Percentiles rank a stretch among this genome's conserved stretches.
Conservation (phyloP, 2,113 vertebrate genomes). For the Noturus placidus region DNA sequence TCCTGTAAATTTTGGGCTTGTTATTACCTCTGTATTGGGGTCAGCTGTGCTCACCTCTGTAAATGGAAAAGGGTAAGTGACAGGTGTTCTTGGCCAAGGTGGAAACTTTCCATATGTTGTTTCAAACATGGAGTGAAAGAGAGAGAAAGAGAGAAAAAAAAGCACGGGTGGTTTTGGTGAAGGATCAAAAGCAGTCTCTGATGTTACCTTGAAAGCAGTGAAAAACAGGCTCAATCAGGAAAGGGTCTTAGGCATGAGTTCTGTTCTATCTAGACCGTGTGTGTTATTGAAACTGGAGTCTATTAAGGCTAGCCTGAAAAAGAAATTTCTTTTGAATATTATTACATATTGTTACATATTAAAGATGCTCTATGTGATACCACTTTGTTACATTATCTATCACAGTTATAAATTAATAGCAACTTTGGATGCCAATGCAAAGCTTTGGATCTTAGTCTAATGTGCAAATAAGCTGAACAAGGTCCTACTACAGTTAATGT, state of each 20-base stretch:
- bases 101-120: slow-evolving; percentile 61
- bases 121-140: slow-evolving; percentile 2
- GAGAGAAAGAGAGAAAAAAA: slow-evolving; percentile 40
- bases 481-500: neutral
- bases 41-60: neutral
- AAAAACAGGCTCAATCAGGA: slow-evolving; percentile 64
- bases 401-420: neutral
- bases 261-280: slow-evolving; percentile 36
- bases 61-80: slow-evolving; percentile 47
- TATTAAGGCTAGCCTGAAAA: slow-evolving; percentile 44
- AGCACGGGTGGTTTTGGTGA: slow-evolving; percentile 49
- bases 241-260: slow-evolving; percentile 42
- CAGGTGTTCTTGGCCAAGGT: slow-evolving; percentile 61
- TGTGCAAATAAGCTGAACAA: neutral
- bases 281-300: slow-evolving; percentile 22
- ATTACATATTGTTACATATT: neutral
- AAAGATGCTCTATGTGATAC: neutral
- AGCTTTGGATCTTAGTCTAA: neutral
- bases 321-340: neutral
- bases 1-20: slow-evolving; percentile 59
- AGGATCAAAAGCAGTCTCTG: slow-evolving; percentile 62
- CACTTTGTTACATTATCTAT: neutral
- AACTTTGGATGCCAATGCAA: neutral
- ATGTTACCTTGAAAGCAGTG: slow-evolving; percentile 69
- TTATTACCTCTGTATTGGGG: slow-evolving; percentile 43